Conservation (phyloP, 2,888 invertebrate species). For the Aethes cnicana region DNA sequence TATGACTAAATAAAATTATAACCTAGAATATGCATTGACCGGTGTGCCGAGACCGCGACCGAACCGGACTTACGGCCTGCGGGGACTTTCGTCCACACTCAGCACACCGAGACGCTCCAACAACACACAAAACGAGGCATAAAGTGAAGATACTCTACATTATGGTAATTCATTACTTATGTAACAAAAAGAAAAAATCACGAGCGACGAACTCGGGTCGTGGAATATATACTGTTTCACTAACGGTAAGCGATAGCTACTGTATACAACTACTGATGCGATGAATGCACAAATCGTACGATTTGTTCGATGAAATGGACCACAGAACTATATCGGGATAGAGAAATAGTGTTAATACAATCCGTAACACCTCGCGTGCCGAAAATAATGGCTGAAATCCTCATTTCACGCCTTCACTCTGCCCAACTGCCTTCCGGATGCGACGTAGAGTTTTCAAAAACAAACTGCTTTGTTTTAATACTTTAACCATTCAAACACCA, state of each 20-base stretch:
- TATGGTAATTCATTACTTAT: constrained; percentile 68
- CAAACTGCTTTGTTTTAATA: too few species aligned
- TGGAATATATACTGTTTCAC: constrained; percentile 63
- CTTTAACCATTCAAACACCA: too few species aligned
- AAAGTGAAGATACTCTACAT: constrained; percentile 63
- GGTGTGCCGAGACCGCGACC: constrained; percentile 41
- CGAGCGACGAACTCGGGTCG: constrained; percentile 56
- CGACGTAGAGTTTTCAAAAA: too few species aligned
- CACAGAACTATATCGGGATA: too few species aligned
- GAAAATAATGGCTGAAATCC: too few species aligned
- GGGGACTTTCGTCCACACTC: constrained; percentile 38
- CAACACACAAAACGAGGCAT: constrained; percentile 32
- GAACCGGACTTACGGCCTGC: constrained; percentile 50
- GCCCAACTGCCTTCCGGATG: too few species aligned
- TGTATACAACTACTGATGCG: constrained; percentile 53
- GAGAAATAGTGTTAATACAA: too few species aligned
- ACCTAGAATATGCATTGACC: constrained; percentile 65
- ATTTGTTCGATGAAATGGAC: constrained; percentile 73
- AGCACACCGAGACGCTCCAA: constrained; percentile 39
- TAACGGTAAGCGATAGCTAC: constrained; percentile 66
- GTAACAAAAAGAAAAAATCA: constrained; percentile 61
- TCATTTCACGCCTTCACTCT: too few species aligned
- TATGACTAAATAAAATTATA: constrained; percentile 79
- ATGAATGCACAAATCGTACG: constrained; percentile 51
- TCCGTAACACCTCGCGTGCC: too few species aligned